A percentile compares a stretch with the other conserved stretches of the same genome.
These are phyloP conservation scores for Drosophila nannoptera DNA, from an alignment of 1,140 invertebrate species.

Conservation along the genomic window DNA sequence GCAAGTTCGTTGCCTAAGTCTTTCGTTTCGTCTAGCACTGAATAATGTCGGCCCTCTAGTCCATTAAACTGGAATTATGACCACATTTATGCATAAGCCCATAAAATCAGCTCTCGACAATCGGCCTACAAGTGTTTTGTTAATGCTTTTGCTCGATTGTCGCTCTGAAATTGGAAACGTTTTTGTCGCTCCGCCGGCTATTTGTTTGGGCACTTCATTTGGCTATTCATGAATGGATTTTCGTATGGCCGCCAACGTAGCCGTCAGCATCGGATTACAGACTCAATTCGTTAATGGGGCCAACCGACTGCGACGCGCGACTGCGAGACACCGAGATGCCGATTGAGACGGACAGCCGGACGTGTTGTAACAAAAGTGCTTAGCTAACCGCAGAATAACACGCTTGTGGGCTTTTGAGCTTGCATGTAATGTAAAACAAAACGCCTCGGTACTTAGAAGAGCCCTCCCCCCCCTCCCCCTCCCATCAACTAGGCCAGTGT, in stretches of 20 bases:
- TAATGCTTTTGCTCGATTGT: conserved; percentile 20
- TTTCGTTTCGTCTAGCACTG: no score
- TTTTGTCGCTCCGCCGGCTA: conserved; percentile 10
- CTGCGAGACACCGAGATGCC: conserved; percentile 1
- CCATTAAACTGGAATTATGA: conserved; percentile 26
- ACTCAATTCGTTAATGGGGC: conserved; percentile 59
- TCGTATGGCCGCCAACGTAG: conserved; percentile 39
- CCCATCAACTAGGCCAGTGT: no score
- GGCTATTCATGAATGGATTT: conserved; percentile 44
- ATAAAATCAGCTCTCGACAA: no score
- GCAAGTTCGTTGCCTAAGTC: neutral
- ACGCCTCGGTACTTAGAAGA: conserved; percentile 41
- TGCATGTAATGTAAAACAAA: conserved; percentile 68
- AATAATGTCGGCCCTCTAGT: neutral
- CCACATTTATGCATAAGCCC: neutral
- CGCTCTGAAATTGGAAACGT: conserved; percentile 17
- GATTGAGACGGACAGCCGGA: conserved; percentile 29
- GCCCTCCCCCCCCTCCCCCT: no score
- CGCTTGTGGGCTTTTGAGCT: conserved; percentile 45
- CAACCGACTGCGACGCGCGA: conserved; percentile 32
- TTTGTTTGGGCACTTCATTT: conserved; percentile 30
- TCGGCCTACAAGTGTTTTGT: conserved; percentile 25
- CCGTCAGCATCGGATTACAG: conserved; percentile 53
- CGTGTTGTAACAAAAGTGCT: conserved; percentile 46
- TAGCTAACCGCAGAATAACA: conserved; percentile 50